Evolutionary conservation across 2,888 invertebrate species (phyloP).

Genomic region (Argyresthia albistria): DNA sequence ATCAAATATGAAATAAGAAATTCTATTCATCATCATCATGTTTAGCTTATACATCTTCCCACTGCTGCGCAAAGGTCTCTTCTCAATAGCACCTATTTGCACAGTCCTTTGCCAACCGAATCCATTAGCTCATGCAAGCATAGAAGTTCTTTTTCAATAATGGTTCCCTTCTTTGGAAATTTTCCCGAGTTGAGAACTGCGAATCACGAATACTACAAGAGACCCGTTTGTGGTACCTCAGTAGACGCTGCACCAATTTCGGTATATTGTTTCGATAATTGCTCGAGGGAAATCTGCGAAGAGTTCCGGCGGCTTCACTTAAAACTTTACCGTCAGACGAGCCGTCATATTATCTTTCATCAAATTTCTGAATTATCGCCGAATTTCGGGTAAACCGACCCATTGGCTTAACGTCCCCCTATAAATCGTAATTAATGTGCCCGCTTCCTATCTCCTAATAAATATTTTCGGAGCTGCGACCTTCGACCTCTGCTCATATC

Average conservation of each 20-base stretch:
- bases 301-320: constrained; percentile 30
- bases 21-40: too few species aligned
- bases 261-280: constrained; percentile 68
- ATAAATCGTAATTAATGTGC: neutral
- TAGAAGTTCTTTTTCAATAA: too few species aligned
- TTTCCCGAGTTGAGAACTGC: too few species aligned
- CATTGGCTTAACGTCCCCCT: neutral
- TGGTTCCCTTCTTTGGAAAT: too few species aligned
- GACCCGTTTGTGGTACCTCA: too few species aligned
- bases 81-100: too few species aligned
- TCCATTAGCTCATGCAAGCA: too few species aligned
- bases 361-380: neutral
- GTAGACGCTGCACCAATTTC: constrained; percentile 53
- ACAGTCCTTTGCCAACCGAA: too few species aligned
- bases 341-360: constrained; percentile 20
- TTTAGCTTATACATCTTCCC: too few species aligned
- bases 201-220: too few species aligned
- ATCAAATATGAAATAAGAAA: too few species aligned
- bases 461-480: neutral
- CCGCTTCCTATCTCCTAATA: neutral
- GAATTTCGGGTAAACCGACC: neutral
- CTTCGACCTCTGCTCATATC: constrained; percentile 40
- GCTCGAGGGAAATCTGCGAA: constrained; percentile 46
- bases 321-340: constrained; percentile 28
- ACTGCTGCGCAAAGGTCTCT: too few species aligned